Evolutionary conservation across 2,888 invertebrate genomes (phyloP), one percentile per base, ranked within the genome.

Genomic region (Drosophila nr. perissopoda): DNA sequence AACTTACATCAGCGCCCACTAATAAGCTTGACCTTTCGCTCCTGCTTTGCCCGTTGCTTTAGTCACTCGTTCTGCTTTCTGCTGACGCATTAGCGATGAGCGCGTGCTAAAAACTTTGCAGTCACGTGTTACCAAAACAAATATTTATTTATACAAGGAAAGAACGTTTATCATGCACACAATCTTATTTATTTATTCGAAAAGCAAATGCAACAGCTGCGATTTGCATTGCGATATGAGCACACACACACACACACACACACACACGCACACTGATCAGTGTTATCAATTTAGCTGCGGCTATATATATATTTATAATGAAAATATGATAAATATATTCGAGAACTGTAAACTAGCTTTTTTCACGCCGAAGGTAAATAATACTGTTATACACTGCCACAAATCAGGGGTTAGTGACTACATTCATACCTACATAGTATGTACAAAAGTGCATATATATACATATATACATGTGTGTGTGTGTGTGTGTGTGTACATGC

Each of bases 21-120:
- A 78, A 79, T 79, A 53, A 76, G 80, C 77, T 78, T 76, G 76
- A 79, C 77, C 80, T 76, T 77, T 58, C 40, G 36, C 42, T 38
- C 59, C 51, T 56, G 58, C 34, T 21, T 33, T 46, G 36, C 3
- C 25, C 33, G 36, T 61, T 25, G 56, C 51, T 64, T 56, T 57
- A 58, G 48, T 56, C 66, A 34, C 48, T 52, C 27, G 42, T 59
- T 67, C 59, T 56, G 54, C 42, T 48, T 46, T 36, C 10, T 11
- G 6, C 29, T 57, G 59, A 46, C 52, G 29, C 27, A 46, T 33
- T 65, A 75, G 70, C 51, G 66, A 75, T 66, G 70, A 25, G 51
- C 38, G 42, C 58, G 40, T 25, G 33, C 36, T 49, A 21, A 11
- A 25, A 72, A 58, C 40, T 48, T 56, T 48, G n/a, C 52, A 58